These are phyloP conservation scores for Coecobrya sp. DNA, from an alignment of 2,888 invertebrate genomes.

Conservation along the genomic window DNA sequence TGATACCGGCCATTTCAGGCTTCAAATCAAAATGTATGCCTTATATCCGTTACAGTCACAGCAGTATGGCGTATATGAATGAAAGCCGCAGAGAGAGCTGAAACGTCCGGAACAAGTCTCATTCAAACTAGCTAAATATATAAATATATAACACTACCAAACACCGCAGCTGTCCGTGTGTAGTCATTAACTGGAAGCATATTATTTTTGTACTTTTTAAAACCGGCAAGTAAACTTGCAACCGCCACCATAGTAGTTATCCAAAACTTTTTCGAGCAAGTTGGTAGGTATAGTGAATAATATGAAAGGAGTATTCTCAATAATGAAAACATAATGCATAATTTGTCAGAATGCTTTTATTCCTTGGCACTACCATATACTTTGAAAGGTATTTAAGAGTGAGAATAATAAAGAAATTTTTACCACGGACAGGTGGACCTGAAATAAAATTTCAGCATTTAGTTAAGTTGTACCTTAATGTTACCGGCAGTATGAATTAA, in stretches of 20 bases:
- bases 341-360: slow-evolving; percentile 34
- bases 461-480: no score
- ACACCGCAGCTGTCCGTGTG: slow-evolving; percentile 34
- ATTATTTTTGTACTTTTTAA: not conserved
- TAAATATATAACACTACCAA: not conserved
- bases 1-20: slow-evolving; percentile 66
- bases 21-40: slow-evolving; percentile 1
- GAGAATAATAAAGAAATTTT: not conserved
- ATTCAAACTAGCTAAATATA: not conserved
- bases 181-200: slow-evolving; percentile 35
- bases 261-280: not conserved
- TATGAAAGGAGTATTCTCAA: not conserved
- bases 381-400: not conserved
- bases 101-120: not conserved
- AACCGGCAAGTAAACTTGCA: not conserved
- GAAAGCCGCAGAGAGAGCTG: not conserved
- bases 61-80: not conserved
- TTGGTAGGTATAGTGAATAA: not conserved
- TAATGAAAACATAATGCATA: slow-evolving; percentile 7
- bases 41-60: not conserved
- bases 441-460: no score
- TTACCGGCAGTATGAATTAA: no score
- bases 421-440: slow-evolving; percentile 90
- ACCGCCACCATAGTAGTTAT: not conserved
- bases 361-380: not conserved